Percentiles rank a stretch among this genome's conserved stretches.
phyloP scores from a whole-genome alignment of 1,140 invertebrate genomes.

The Globodera ellingtonae region DNA sequence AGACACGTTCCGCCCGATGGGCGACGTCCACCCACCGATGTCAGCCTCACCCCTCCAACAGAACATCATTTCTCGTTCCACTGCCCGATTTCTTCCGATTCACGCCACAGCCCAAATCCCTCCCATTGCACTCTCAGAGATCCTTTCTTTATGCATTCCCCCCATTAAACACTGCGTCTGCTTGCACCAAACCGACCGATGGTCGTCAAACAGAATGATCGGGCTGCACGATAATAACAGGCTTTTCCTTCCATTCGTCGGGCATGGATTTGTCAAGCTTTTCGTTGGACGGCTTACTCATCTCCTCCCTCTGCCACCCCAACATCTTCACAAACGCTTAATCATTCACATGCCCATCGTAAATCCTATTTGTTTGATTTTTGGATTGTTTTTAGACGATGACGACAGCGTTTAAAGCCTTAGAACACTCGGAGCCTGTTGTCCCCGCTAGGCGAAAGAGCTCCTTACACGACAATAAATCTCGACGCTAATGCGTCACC shows the following conservation, averaged over 20 bases:
- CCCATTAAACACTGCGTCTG: not conserved
- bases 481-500: too few relatives aligned
- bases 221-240: not conserved
- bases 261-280: not conserved
- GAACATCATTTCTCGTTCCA: conserved; percentile 8
- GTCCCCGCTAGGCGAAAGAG: too few relatives aligned
- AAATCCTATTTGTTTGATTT: not conserved
- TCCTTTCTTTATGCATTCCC: not conserved
- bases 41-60: not conserved
- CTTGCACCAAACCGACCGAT: not conserved
- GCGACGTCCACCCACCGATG: not conserved
- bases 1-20: conserved; percentile 9
- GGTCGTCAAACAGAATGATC: not conserved
- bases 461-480: too few relatives aligned
- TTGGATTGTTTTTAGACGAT: not conserved
- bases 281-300: not conserved
- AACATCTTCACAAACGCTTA: not conserved
- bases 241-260: not conserved
- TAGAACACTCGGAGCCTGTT: too few relatives aligned
- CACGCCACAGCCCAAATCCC: not conserved
- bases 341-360: not conserved
- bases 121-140: not conserved
- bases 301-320: not conserved
- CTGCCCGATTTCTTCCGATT: conserved; percentile 9
- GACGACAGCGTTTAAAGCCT: not conserved